Conservation (phyloP, 2,888 invertebrate species). For the Eurois occulta region DNA sequence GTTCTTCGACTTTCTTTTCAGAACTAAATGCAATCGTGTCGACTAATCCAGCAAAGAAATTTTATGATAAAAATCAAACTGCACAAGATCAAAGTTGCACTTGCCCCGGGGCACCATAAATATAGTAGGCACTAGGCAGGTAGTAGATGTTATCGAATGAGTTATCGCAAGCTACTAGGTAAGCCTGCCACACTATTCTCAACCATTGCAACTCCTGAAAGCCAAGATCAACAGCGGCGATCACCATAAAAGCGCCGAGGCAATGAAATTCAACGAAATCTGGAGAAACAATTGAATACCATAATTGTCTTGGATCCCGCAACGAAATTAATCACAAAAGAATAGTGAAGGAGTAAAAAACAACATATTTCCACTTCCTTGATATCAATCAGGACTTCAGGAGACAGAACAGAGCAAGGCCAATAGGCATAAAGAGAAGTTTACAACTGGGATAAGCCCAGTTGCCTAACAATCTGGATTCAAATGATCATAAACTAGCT, state of each 20-base stretch:
- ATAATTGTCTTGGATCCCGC: neutral
- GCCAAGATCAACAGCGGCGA: neutral
- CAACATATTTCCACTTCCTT: neutral
- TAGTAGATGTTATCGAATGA: neutral
- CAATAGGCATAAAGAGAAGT: neutral
- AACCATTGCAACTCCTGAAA: neutral
- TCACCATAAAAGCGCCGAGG: neutral
- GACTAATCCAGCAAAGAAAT: neutral
- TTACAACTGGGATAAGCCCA: neutral
- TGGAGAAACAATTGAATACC: neutral
- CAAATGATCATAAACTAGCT: neutral
- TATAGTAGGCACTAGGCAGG: neutral
- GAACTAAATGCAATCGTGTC: neutral
- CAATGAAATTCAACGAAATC: neutral
- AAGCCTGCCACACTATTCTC: neutral
- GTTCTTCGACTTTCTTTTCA: neutral
- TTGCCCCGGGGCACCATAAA: neutral
- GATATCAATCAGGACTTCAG: neutral
- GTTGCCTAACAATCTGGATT: neutral
- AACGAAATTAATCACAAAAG: neutral
- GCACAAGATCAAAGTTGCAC: neutral
- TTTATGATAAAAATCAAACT: neutral
- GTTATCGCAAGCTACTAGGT: neutral
- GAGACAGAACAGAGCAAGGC: neutral
- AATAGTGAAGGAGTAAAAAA: neutral